These are phyloP conservation scores for Polyommatus icarus DNA, from an alignment of 2,888 invertebrate species.

Conservation along the genomic window DNA sequence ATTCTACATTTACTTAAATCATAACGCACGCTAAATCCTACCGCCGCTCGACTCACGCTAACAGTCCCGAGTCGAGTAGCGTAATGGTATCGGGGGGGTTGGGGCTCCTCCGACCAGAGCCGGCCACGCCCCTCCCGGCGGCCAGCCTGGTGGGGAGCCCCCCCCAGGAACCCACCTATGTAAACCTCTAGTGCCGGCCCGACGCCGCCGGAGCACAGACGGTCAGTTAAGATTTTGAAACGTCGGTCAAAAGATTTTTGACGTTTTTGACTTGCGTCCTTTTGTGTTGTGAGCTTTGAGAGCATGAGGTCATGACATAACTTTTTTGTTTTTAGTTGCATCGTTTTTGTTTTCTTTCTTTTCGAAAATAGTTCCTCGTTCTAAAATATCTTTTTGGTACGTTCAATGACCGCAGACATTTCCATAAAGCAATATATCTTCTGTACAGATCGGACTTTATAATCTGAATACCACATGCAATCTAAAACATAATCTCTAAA, in stretches of 20 bases:
- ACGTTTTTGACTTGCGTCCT: constrained; percentile 32
- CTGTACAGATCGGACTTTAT: constrained; percentile 10
- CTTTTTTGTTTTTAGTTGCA: constrained; percentile 27
- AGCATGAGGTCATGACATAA: constrained; percentile 38
- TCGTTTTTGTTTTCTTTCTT: neutral
- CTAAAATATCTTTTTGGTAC: neutral
- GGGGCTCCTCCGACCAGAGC: constrained; percentile 78
- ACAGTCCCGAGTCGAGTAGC: constrained; percentile 80
- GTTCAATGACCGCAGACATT: neutral
- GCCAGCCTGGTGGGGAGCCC: constrained; percentile 78
- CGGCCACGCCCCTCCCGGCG: constrained; percentile 72
- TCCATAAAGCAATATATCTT: constrained; percentile 15
- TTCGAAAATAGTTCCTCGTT: constrained; percentile 6
- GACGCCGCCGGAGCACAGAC: constrained; percentile 66
- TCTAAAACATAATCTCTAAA: neutral
- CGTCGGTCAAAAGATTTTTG: constrained; percentile 26
- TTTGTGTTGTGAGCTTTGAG: constrained; percentile 39
- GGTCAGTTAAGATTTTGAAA: constrained; percentile 57
- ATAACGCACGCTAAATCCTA: constrained; percentile 45
- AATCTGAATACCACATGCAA: neutral
- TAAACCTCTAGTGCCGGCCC: constrained; percentile 91
- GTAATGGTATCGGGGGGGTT: constrained; percentile 76
- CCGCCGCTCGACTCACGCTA: constrained; percentile 62
- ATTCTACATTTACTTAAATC: constrained; percentile 48
- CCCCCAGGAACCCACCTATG: constrained; percentile 95